Evolutionary conservation across 2,113 vertebrate genomes (phyloP), one percentile per base, ranked within the genome.

Genomic region (Podilymbus podiceps): DNA sequence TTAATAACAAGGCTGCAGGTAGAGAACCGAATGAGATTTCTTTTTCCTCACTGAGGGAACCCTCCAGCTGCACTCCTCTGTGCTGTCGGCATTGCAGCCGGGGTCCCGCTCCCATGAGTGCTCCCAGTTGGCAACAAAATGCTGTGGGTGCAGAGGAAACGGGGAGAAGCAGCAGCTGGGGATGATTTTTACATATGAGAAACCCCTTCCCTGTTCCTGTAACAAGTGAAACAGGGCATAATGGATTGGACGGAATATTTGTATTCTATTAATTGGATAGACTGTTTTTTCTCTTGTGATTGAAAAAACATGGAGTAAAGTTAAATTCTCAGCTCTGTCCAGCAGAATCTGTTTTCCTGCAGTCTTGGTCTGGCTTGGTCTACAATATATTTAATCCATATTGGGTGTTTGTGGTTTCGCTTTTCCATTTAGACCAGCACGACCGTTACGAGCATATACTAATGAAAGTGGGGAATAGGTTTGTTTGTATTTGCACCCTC

Each of bases 11-110:
- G 67, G 50, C 53, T 78, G 56, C 40, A 77, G 55, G 25, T 42
- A 67, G 60, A 71, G 52, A 64, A 46, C 12, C 25, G 16, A 71
- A 35, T 13, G 68, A 66, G 64, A 67, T 81, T 87, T 58, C 50
- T 78, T 23, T 44, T 83, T 67, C 33, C 50, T 67, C 6, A 2
- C 38, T 56, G 64, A 69, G 46, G 44, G 20, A 66, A 46, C 23
- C 74, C 85, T 52, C 47, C 56, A 9, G 76, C 28, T 19, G 20
- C 67, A 9, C 15, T 40, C 30, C 62, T 9, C 28, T n/a, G 35
- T 56, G 64, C 40, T 83, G 40, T 4, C 0, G 3, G 52, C 71
- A 23, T 30, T 13, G 15, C 0, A 0, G 18, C n/a, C 7, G 1
- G 33, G 44, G 44, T 83, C 47, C 40, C 2, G 4, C 44, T 59